Evolutionary conservation across 2,797 vertebrate species (phyloP).

Genomic region (Sebastes itinus): DNA sequence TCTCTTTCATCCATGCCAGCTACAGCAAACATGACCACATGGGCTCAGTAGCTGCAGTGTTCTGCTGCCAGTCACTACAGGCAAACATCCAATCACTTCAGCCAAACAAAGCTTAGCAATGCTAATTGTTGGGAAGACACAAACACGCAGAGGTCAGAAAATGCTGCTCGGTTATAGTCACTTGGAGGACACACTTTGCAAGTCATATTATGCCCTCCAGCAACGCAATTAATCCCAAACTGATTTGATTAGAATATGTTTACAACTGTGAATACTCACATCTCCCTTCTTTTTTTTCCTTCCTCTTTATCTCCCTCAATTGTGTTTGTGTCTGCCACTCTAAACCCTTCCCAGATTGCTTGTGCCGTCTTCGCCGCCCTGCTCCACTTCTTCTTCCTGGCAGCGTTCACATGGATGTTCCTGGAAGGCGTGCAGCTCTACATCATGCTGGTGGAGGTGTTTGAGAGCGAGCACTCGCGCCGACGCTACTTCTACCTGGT

Average conservation of each 20-base stretch:
- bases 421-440: slow-evolving; percentile 98
- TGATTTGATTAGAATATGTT: slow-evolving; percentile 9
- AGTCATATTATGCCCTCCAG: not conserved
- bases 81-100: slow-evolving; percentile 58
- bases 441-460: slow-evolving; percentile 99
- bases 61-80: slow-evolving; percentile 63
- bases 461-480: slow-evolving; percentile 95
- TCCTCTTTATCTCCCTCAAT: not conserved
- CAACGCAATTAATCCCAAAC: slow-evolving; percentile 8
- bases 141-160: slow-evolving; percentile 50
- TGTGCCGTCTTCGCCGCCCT: slow-evolving; percentile 96
- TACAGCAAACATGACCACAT: slow-evolving; percentile 61
- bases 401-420: slow-evolving; percentile 99
- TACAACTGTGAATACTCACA: not conserved
- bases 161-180: slow-evolving; percentile 17
- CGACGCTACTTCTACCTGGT: slow-evolving; percentile 95
- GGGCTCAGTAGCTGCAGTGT: slow-evolving; percentile 35
- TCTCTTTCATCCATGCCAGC: slow-evolving; percentile 57
- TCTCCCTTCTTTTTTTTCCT: not conserved
- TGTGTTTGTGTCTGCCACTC: not conserved
- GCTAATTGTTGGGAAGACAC: slow-evolving; percentile 58
- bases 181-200: not conserved
- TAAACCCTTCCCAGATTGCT: slow-evolving; percentile 84
- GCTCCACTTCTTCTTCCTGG: slow-evolving; percentile 98
- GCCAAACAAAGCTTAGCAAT: slow-evolving; percentile 66